Conservation (phyloP, 2,888 invertebrate genomes). For the Timema cristinae region DNA sequence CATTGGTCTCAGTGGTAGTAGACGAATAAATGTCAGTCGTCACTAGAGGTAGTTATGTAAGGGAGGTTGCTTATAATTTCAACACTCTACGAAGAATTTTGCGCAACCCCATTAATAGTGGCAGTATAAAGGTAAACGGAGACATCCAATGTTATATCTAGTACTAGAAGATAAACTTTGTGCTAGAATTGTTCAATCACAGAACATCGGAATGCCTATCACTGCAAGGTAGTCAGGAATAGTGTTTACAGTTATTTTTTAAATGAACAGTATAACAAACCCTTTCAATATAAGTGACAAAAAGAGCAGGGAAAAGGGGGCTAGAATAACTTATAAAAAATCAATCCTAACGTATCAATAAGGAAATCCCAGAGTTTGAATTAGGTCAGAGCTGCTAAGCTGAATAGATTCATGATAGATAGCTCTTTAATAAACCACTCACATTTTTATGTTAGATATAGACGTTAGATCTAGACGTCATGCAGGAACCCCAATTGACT, state of each 20-base stretch:
- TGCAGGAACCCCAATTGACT: background rate
- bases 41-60: background rate
- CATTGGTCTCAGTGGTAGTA: background rate
- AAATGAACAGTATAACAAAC: background rate
- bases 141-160: background rate
- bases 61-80: background rate
- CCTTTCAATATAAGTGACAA: background rate
- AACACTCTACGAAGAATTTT: background rate
- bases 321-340: background rate
- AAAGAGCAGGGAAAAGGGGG: conserved; percentile 4
- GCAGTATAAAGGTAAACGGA: background rate
- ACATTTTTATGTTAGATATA: no score
- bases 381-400: background rate
- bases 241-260: background rate
- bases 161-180: background rate
- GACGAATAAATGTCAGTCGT: background rate
- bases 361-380: background rate
- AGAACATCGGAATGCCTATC: background rate
- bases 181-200: background rate
- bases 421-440: background rate
- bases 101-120: background rate
- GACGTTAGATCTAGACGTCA: background rate
- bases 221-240: background rate
- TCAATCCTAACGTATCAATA: background rate
- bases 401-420: background rate